phyloP scores from a whole-genome alignment of 2,888 invertebrate species.

The Ochropleura plecta region DNA sequence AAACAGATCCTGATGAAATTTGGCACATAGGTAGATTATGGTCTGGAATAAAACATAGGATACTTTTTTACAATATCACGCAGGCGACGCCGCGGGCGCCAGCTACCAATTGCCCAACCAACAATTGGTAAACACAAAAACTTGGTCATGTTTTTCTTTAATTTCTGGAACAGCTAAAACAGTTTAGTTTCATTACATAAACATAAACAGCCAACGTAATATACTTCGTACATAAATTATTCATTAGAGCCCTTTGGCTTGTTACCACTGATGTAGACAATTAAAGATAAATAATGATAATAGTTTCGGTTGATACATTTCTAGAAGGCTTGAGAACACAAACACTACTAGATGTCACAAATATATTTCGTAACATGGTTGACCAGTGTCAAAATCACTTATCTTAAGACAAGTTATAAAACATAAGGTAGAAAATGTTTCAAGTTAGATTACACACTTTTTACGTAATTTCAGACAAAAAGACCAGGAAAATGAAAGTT shows the following conservation, averaged over 20 bases:
- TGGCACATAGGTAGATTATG: too few species aligned
- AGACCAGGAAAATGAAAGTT: not conserved
- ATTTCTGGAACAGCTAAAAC: not conserved
- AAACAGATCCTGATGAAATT: too few species aligned
- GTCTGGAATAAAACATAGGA: too few species aligned
- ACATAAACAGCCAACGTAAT: slow-evolving; percentile 20
- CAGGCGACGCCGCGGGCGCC: too few species aligned
- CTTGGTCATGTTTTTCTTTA: slow-evolving; percentile 5
- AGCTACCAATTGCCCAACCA: too few species aligned
- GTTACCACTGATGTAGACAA: slow-evolving; percentile 16
- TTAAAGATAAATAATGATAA: slow-evolving; percentile 38
- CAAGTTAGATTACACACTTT: too few species aligned
- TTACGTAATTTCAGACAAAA: too few species aligned
- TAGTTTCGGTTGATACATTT: slow-evolving; percentile 17
- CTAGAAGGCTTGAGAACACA: not conserved
- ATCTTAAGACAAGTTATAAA: too few species aligned
- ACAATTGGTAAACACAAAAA: slow-evolving; percentile 5
- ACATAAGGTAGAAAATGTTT: too few species aligned
- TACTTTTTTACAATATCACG: too few species aligned
- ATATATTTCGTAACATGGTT: not conserved
- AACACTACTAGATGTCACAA: not conserved
- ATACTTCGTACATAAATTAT: slow-evolving; percentile 28
- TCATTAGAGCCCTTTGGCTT: slow-evolving; percentile 26
- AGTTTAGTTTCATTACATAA: slow-evolving; percentile 12
- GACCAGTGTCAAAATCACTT: not conserved